Evolutionary conservation across 1,140 invertebrate species (phyloP).

Genomic region (Orchesella cincta): DNA sequence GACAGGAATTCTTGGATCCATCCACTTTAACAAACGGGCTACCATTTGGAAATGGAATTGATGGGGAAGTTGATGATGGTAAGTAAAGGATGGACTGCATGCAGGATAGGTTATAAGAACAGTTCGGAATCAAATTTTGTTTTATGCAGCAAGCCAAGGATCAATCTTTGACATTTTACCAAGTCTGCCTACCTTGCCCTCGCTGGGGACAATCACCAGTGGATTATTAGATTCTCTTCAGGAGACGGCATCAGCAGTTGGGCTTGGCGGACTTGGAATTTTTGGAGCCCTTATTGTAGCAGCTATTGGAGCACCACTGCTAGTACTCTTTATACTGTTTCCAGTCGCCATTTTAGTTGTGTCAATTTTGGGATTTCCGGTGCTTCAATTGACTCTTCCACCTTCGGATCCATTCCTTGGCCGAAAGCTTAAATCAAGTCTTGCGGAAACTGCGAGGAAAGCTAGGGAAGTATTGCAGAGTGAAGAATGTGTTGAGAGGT

Average conservation of each 20-base stretch:
- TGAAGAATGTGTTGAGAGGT: conserved; percentile 43
- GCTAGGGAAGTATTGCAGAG: conserved; percentile 34
- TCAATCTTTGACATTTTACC: neutral
- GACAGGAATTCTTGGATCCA: conserved; percentile 10
- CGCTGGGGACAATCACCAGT: neutral
- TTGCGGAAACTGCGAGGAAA: conserved; percentile 7
- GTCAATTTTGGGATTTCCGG: conserved; percentile 34
- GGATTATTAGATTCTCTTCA: neutral
- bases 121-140: too few relatives aligned
- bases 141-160: too few relatives aligned
- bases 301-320: conserved; percentile 8
- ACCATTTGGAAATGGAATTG: too few relatives aligned
- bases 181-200: neutral
- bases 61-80: too few relatives aligned
- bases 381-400: conserved; percentile 31
- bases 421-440: neutral
- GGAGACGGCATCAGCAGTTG: neutral
- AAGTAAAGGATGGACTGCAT: too few relatives aligned
- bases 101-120: too few relatives aligned
- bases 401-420: neutral
- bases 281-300: neutral
- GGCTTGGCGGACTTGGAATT: neutral
- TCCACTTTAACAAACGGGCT: too few relatives aligned
- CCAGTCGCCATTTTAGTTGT: conserved; percentile 13
- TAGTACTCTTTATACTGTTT: conserved; percentile 22